Conservation (phyloP, 2,888 invertebrate species). For the Drosophila ustulata region DNA sequence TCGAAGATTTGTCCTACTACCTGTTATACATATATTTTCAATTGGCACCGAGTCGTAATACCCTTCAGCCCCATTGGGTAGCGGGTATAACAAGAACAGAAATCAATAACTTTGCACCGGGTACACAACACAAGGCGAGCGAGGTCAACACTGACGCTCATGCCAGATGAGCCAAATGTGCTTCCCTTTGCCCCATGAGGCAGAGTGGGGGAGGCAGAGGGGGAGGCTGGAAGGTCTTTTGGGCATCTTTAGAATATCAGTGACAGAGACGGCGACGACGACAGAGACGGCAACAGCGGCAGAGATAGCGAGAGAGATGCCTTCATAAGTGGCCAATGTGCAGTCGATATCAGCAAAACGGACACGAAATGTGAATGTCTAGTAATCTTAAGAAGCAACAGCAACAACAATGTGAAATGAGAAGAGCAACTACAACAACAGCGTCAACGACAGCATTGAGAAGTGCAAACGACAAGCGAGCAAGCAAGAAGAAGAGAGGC, state of each 20-base stretch:
- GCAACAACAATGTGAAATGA: slow-evolving; percentile 22
- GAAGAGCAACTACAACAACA: slow-evolving; percentile 25
- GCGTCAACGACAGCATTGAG: slow-evolving; percentile 46
- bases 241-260: slow-evolving; percentile 30
- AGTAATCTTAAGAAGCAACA: slow-evolving; percentile 40
- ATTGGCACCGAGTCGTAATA: neutral
- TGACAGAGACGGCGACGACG: slow-evolving; percentile 1
- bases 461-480: slow-evolving; percentile 43
- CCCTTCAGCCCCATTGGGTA: neutral
- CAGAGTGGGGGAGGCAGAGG: neutral
- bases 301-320: neutral
- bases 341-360: slow-evolving; percentile 34
- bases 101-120: slow-evolving; percentile 66
- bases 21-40: neutral
- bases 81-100: slow-evolving; percentile 30
- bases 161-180: slow-evolving; percentile 37
- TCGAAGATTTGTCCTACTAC: neutral
- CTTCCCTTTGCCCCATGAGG: slow-evolving; percentile 14
- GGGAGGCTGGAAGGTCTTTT: slow-evolving; percentile 22
- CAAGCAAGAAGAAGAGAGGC: slow-evolving; percentile 42
- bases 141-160: slow-evolving; percentile 75
- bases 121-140: slow-evolving; percentile 24
- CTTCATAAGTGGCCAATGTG: slow-evolving; percentile 31
- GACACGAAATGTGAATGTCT: slow-evolving; percentile 44
- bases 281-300: neutral